A percentile compares a stretch with the other conserved stretches of the same genome.
Evolutionary conservation across 2,888 invertebrate species (phyloP).

Genomic region (Mimas tiliae): DNA sequence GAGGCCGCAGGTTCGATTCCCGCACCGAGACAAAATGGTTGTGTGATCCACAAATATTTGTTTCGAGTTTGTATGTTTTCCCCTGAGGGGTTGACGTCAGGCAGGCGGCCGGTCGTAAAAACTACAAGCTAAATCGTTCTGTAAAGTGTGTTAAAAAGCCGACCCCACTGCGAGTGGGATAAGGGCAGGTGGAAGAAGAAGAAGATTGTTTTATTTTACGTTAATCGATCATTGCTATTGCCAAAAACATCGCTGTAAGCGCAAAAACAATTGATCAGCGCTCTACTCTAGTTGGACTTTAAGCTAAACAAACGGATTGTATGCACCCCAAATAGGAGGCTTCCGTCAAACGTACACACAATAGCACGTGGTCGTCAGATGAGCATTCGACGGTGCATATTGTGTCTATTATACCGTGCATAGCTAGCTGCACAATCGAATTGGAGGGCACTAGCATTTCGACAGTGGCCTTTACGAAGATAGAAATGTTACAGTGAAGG

Average conservation of each 20-base stretch:
- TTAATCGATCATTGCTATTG: neutral
- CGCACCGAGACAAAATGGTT: no score
- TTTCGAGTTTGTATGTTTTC: no score
- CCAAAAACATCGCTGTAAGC: neutral
- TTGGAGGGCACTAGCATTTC: conserved; percentile 30
- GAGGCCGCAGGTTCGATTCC: no score
- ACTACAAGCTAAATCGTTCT: no score
- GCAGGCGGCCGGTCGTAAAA: no score
- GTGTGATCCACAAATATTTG: no score
- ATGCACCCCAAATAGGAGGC: conserved; percentile 34
- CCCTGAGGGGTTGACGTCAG: no score
- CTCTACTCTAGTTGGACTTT: conserved; percentile 32
- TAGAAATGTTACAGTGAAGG: conserved; percentile 1
- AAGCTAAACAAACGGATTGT: conserved; percentile 50
- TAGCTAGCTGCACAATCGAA: conserved; percentile 32
- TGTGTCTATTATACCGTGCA: conserved; percentile 43
- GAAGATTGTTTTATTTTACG: no score
- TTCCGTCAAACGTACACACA: conserved; percentile 51
- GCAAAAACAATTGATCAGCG: neutral
- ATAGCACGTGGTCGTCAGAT: conserved; percentile 37
- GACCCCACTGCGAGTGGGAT: no score
- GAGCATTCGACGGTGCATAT: conserved; percentile 36
- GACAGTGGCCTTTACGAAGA: neutral
- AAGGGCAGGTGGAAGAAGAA: no score
- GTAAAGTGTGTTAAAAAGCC: no score